Evolutionary conservation across 2,888 invertebrate species (phyloP).

Genomic region (Lasioglossum figueresi): DNA sequence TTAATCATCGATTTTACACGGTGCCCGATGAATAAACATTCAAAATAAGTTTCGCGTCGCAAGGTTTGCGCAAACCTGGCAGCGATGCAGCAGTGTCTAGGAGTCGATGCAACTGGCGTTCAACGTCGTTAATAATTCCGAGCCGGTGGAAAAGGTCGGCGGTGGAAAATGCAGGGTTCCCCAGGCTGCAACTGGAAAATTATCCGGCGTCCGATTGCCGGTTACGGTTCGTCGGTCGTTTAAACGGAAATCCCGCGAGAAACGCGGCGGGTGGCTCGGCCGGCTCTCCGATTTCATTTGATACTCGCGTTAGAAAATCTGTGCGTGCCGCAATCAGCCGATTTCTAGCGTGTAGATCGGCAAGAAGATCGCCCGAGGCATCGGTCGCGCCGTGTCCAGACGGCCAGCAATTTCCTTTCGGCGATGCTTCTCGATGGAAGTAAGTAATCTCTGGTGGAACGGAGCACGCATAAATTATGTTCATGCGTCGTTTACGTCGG

Average conservation of each 20-base stretch:
- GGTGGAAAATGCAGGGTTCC: conserved; percentile 20
- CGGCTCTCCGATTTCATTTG: neutral
- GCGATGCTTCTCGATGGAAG: conserved; percentile 27
- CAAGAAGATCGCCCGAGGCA: neutral
- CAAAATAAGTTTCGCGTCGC: neutral
- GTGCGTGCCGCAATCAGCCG: conserved; percentile 1
- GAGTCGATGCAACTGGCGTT: neutral
- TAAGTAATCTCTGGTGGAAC: conserved; percentile 34
- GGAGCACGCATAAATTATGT: conserved; percentile 44
- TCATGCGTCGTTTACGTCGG: conserved; percentile 35
- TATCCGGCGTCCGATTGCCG: conserved; percentile 20
- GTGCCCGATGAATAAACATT: neutral
- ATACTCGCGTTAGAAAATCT: conserved; percentile 33
- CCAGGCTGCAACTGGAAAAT: conserved; percentile 23
- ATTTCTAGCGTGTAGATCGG: neutral
- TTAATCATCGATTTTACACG: neutral
- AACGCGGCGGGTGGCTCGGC: neutral
- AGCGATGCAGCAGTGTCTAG: neutral
- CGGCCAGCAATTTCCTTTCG: conserved; percentile 27
- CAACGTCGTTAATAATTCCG: conserved; percentile 11
- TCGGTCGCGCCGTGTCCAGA: conserved; percentile 10
- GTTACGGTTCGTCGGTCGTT: conserved; percentile 33
- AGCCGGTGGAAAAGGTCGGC: conserved; percentile 20
- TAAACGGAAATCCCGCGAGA: conserved; percentile 42
- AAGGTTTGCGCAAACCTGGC: neutral